Base-by-base conservation (phyloP, 2,888 invertebrate species). In the Ectobius pallidus region DNA sequence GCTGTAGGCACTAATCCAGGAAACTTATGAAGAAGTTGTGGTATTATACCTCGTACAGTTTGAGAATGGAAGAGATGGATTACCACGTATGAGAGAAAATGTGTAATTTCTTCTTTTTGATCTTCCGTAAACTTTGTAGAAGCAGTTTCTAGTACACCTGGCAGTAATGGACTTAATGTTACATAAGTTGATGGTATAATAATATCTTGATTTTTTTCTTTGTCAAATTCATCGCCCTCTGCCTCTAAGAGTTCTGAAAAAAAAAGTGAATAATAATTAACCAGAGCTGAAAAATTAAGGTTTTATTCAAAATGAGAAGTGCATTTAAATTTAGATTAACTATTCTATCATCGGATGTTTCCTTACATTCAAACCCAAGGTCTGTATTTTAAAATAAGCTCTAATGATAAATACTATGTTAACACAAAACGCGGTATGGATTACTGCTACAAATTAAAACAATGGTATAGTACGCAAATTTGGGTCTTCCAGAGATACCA, bases 31-130 rank as follows among this genome's bases (percentile, higher is more conserved):
- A 75, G 22, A 14, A 74, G 27, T 20, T 52, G 58, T 39, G 32
- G 22, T 7, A 74, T 3, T 44, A 42, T 7, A n/a, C 22, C 7
- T 14, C 65, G 69, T 9, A 55, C 42, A 1, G 52, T 22, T 14
- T 63, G 72, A 3, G 46, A 44, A n/a, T 74, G 72, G 6, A 72
- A 22, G 18, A 74, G 42, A 39, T 74, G 69, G 18, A 72, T 58
- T 3, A 74, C 32, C 14, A 69, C 72, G 27, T 7, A 42, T 9
- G 52, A 72, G 16, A 74, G 25, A 52, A 65, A 72, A 7, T 62
- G 34, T 20, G 34, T 42, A 11, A 71, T 34, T 25, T 30, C 49
- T 1, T 7, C n/a, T 16, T 16, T 30, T 6, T 20, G 32, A 20
- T 46, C n/a, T 11, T 49, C 30, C 2, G 52, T 25, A 18, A 20